phyloP scores from a whole-genome alignment of 2,888 invertebrate species.

The Coronaproctus castanopsis region DNA sequence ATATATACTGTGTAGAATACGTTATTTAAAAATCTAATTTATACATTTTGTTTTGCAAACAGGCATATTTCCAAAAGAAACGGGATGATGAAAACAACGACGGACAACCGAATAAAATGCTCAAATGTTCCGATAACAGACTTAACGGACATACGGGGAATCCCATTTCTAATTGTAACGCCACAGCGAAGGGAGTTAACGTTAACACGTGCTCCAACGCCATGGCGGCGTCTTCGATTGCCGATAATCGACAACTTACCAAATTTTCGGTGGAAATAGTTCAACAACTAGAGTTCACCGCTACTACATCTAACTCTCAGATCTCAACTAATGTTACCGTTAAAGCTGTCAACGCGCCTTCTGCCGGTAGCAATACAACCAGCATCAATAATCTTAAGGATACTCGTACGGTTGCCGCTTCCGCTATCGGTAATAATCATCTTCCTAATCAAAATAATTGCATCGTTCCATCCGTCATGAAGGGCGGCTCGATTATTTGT shows the following conservation, averaged over 20 bases:
- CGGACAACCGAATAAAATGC: not conserved
- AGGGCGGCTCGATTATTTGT: not conserved
- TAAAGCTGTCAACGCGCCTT: conserved; percentile 40
- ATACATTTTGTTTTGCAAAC: too few species aligned
- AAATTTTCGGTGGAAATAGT: conserved; percentile 85
- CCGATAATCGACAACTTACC: conserved; percentile 26
- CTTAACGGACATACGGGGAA: not conserved
- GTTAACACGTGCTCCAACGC: not conserved
- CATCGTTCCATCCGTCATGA: not conserved
- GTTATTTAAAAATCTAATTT: too few species aligned
- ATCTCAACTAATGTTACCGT: conserved; percentile 84
- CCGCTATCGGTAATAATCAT: not conserved
- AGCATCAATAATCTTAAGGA: not conserved
- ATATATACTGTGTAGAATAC: too few species aligned
- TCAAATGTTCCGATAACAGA: not conserved
- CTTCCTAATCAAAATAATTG: not conserved
- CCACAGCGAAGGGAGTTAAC: not conserved
- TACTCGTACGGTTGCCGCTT: conserved; percentile 40
- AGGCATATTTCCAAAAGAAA: conserved; percentile 3
- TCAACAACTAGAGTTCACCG: conserved; percentile 74
- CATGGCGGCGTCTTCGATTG: not conserved
- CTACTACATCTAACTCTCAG: conserved; percentile 66
- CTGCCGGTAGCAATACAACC: not conserved
- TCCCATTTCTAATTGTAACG: not conserved
- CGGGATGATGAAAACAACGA: conserved; percentile 2